Percentiles rank a stretch among this genome's conserved stretches.
Conservation (phyloP, 2,888 invertebrate species). For the Mechanitis mazaeus region DNA sequence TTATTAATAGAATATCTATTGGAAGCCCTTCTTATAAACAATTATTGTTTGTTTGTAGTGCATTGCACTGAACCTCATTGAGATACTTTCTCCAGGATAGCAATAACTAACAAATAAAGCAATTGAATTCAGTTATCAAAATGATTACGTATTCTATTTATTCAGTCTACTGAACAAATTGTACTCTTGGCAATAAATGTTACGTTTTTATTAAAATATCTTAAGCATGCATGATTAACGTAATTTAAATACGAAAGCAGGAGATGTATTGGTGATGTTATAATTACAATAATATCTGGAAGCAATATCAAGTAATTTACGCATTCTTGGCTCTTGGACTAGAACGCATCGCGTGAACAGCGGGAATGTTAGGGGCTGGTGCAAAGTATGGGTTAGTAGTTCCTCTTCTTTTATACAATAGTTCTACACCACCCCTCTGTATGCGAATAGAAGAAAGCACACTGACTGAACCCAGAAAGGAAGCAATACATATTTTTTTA, state of each 20-base stretch:
- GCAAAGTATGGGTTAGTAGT: slow-evolving; percentile 30
- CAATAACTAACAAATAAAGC: not conserved
- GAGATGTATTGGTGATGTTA: slow-evolving; percentile 9
- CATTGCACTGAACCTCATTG: slow-evolving; percentile 15
- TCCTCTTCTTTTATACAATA: not conserved
- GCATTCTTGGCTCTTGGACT: slow-evolving; percentile 53
- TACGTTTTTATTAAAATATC: no score
- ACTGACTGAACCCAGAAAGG: no score
- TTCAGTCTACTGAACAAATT: no score
- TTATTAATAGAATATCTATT: no score
- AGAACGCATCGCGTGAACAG: slow-evolving; percentile 61
- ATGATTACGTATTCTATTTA: not conserved
- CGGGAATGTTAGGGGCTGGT: slow-evolving; percentile 41
- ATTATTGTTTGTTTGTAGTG: not conserved
- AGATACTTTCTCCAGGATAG: not conserved
- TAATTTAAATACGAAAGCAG: slow-evolving; percentile 3
- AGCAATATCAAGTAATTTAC: slow-evolving; percentile 48
- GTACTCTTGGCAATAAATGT: no score
- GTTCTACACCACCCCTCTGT: no score
- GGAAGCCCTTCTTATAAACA: not conserved
- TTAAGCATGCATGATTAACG: not conserved
- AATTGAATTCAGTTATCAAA: not conserved
- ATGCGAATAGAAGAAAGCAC: no score
- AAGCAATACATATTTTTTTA: no score
- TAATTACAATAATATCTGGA: slow-evolving; percentile 15